phyloP scores from a whole-genome alignment of 2,113 vertebrate species.

The Tamias sibiricus region DNA sequence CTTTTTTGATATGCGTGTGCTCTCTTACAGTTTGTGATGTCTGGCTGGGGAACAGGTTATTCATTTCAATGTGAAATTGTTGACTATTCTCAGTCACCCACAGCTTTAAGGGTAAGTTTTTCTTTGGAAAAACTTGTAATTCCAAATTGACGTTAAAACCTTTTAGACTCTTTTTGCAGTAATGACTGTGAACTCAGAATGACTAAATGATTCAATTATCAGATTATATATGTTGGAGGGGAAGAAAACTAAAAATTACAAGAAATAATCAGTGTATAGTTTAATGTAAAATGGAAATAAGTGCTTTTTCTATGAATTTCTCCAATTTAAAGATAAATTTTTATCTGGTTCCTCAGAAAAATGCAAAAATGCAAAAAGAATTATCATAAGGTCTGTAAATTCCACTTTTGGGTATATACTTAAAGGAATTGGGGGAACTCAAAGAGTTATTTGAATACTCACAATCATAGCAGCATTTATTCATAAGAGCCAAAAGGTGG shows the following conservation, averaged over 20 bases:
- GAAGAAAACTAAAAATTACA: conserved; percentile 15
- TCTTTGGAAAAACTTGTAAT: conserved; percentile 8
- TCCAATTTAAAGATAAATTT: neutral
- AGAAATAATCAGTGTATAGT: neutral
- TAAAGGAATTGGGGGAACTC: conserved; percentile 9
- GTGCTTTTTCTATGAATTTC: conserved; percentile 40
- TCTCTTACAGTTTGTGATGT: conserved; percentile 94
- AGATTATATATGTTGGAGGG: neutral
- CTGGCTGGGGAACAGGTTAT: conserved; percentile 98
- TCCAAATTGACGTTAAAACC: conserved; percentile 11
- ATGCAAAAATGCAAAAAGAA: conserved; percentile 38
- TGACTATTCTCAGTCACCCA: conserved; percentile 94
- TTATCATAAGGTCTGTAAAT: neutral
- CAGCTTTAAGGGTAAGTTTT: conserved; percentile 93
- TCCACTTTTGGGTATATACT: neutral
- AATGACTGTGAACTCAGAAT: conserved; percentile 23
- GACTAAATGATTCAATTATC: neutral
- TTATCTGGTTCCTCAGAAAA: neutral
- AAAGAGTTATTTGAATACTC: neutral
- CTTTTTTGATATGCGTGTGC: conserved; percentile 29
- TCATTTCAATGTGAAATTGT: conserved; percentile 95
- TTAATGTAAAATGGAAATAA: conserved; percentile 23
- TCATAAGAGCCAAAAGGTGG: neutral
- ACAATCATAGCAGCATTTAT: neutral
- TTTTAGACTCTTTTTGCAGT: neutral